Conservation (phyloP, 1,140 invertebrate species). For the Grapholita molesta region DNA sequence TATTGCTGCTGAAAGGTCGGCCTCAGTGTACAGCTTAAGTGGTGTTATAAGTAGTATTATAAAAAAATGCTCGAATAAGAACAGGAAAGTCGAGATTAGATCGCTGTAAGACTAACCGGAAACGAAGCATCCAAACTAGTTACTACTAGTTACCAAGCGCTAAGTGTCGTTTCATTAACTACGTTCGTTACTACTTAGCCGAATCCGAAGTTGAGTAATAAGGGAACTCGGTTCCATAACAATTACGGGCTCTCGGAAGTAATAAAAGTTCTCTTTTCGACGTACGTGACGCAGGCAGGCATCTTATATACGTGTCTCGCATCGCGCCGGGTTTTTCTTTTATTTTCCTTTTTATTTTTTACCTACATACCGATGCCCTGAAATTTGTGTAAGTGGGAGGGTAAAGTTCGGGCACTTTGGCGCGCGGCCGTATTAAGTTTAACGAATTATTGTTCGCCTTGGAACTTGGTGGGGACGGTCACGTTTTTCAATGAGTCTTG, state of each 20-base stretch:
- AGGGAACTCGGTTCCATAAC: constrained; percentile 61
- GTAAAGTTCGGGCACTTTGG: constrained; percentile 8
- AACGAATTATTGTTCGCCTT: not conserved
- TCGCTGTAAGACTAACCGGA: not conserved
- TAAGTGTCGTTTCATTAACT: constrained; percentile 19
- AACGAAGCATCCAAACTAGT: constrained; percentile 5
- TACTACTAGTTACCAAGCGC: constrained; percentile 9
- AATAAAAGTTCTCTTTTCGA: constrained; percentile 69
- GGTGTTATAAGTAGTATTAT: too few species aligned
- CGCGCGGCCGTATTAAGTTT: not conserved
- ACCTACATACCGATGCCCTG: constrained; percentile 23
- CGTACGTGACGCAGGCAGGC: constrained; percentile 61
- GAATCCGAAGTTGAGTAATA: constrained; percentile 61
- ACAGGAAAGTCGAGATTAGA: not conserved
- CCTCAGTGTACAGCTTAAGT: not conserved
- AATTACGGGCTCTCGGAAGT: constrained; percentile 63
- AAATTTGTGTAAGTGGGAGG: constrained; percentile 12
- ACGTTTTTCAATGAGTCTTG: not conserved
- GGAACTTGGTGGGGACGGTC: not conserved
- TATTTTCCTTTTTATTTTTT: constrained; percentile 46
- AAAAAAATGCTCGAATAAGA: too few species aligned
- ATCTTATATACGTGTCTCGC: constrained; percentile 58
- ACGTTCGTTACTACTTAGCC: constrained; percentile 37
- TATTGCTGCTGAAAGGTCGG: not conserved
- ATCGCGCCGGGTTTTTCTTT: constrained; percentile 43